A percentile compares a stretch with the other conserved stretches of the same genome.
phyloP scores from a whole-genome alignment of 2,888 invertebrate species.

The Drosophila leonis region DNA sequence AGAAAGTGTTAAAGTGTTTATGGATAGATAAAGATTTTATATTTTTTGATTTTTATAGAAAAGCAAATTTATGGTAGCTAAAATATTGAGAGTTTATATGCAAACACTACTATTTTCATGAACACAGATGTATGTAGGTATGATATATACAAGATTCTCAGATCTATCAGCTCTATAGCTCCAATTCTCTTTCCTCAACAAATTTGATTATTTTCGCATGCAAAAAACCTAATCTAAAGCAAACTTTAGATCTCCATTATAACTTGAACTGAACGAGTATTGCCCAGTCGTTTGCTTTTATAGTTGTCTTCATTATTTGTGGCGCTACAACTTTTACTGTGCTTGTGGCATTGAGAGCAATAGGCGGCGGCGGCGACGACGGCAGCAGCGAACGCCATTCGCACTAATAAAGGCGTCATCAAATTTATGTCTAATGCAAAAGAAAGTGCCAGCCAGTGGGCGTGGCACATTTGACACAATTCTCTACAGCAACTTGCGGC shows the following conservation, averaged over 20 bases:
- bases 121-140: background rate
- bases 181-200: background rate
- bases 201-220: background rate
- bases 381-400: constrained; percentile 1
- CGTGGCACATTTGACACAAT: constrained; percentile 61
- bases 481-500: constrained; percentile 15
- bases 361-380: background rate
- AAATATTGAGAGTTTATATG: background rate
- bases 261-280: background rate
- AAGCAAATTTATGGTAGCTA: background rate
- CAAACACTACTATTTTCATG: background rate
- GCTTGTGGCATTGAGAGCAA: constrained; percentile 24
- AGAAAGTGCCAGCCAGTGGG: constrained; percentile 66
- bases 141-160: background rate
- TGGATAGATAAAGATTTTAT: background rate
- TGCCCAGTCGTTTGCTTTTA: background rate
- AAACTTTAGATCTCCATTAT: background rate
- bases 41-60: background rate
- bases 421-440: constrained; percentile 52
- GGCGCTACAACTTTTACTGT: constrained; percentile 52
- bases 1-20: background rate
- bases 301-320: constrained; percentile 20
- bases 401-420: constrained; percentile 57
- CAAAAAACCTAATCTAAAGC: background rate
- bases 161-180: background rate